Conservation (phyloP, 2,888 invertebrate species). For the Drosophila multiciliata region DNA sequence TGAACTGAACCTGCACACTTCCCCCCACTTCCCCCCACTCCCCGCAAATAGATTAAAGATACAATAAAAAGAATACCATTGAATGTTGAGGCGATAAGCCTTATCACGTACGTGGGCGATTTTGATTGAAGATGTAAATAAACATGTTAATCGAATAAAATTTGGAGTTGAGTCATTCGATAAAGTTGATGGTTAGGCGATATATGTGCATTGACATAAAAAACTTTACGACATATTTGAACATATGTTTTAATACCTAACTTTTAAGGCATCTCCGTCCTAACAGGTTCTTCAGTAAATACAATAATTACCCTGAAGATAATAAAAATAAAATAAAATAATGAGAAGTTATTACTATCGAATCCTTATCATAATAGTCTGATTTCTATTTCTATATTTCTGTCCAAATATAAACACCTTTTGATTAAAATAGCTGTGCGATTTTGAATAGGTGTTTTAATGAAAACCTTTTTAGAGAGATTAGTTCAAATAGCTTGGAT, state of each 20-base stretch:
- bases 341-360: not conserved
- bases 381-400: too few relatives aligned
- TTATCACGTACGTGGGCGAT: constrained; percentile 51
- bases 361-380: not conserved
- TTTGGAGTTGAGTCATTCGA: constrained; percentile 2
- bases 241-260: too few relatives aligned
- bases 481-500: not conserved
- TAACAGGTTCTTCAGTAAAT: constrained; percentile 4
- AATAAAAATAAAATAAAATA: not conserved
- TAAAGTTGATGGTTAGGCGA: not conserved
- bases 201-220: not conserved
- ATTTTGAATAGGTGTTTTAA: too few relatives aligned
- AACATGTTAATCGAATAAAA: not conserved
- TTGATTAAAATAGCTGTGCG: too few relatives aligned
- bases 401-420: not conserved
- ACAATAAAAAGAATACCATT: constrained; percentile 7
- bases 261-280: not conserved
- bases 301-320: constrained; percentile 2
- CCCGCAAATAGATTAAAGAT: constrained; percentile 21
- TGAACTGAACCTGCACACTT: constrained; percentile 33
- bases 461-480: not conserved
- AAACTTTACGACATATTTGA: not conserved
- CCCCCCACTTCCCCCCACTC: not conserved
- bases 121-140: constrained; percentile 36
- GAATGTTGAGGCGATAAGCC: constrained; percentile 25